These are phyloP conservation scores for Exocentrus adspersus DNA, from an alignment of 2,888 invertebrate species.

Conservation along the genomic window DNA sequence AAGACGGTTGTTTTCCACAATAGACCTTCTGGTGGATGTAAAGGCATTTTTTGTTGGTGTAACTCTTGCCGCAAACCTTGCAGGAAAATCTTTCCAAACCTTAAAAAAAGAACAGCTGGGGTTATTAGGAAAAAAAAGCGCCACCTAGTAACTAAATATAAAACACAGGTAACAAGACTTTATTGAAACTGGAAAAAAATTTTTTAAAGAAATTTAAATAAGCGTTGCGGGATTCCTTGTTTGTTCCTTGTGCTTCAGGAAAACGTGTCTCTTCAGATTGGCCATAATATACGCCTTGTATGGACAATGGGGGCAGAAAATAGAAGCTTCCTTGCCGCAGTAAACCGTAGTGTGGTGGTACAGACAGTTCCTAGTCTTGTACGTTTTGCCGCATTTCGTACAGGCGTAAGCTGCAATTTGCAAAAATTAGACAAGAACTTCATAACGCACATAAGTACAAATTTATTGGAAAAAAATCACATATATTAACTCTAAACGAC, in stretches of 20 bases:
- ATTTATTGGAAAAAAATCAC: too few relatives aligned
- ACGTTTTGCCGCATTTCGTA: constrained; percentile 6
- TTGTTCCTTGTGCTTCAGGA: background rate
- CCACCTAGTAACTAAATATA: too few relatives aligned
- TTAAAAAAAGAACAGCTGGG: background rate
- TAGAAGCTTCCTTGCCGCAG: background rate
- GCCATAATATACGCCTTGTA: constrained; percentile 9
- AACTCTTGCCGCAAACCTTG: constrained; percentile 12
- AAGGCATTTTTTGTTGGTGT: constrained; percentile 19
- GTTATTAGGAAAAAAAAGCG: too few relatives aligned
- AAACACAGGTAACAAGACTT: too few relatives aligned
- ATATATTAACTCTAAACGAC: too few relatives aligned
- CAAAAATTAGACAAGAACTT: too few relatives aligned
- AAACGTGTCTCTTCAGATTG: background rate
- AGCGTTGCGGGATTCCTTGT: too few relatives aligned
- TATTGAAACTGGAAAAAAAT: too few relatives aligned
- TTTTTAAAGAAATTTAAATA: too few relatives aligned
- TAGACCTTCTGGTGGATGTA: constrained; percentile 14
- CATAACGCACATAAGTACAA: too few relatives aligned
- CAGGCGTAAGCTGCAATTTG: too few relatives aligned
- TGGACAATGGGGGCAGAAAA: constrained; percentile 1
- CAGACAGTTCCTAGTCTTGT: constrained; percentile 11
- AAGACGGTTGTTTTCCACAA: constrained; percentile 19
- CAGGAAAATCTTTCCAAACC: constrained; percentile 11
- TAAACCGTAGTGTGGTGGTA: constrained; percentile 1